phyloP scores from a whole-genome alignment of 2,797 vertebrate species.

The Adelosebastes latens region DNA sequence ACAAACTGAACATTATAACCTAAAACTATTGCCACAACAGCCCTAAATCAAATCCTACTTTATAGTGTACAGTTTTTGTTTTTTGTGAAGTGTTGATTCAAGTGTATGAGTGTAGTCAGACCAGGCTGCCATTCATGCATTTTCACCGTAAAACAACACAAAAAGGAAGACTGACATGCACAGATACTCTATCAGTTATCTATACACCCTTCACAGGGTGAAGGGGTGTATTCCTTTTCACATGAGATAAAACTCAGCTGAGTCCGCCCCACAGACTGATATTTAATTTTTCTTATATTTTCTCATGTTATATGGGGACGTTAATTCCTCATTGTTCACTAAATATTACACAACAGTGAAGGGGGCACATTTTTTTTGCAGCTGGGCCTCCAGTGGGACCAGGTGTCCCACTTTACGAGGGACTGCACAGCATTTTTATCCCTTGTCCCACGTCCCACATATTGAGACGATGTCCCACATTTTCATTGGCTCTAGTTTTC shows the following conservation, averaged over 20 bases:
- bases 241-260: slow-evolving; percentile 60
- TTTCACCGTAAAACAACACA: neutral
- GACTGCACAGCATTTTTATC: too few species aligned
- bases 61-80: neutral
- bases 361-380: neutral
- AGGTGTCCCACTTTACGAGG: too few species aligned
- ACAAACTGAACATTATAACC: too few species aligned
- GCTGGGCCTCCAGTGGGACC: neutral
- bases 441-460: too few species aligned
- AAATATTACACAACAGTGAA: neutral
- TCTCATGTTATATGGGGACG: neutral
- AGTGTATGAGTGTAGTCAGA: too few species aligned
- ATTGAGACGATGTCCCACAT: too few species aligned
- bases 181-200: slow-evolving; percentile 65
- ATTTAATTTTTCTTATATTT: neutral
- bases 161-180: slow-evolving; percentile 43
- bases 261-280: neutral
- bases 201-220: slow-evolving; percentile 16
- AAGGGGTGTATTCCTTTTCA: slow-evolving; percentile 57
- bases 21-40: neutral
- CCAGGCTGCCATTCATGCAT: too few species aligned
- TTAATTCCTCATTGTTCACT: neutral
- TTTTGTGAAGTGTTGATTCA: neutral
- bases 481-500: too few species aligned
- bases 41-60: neutral